Evolutionary conservation across 2,797 vertebrate genomes (phyloP).

Genomic region (Nannoperca obscura): DNA sequence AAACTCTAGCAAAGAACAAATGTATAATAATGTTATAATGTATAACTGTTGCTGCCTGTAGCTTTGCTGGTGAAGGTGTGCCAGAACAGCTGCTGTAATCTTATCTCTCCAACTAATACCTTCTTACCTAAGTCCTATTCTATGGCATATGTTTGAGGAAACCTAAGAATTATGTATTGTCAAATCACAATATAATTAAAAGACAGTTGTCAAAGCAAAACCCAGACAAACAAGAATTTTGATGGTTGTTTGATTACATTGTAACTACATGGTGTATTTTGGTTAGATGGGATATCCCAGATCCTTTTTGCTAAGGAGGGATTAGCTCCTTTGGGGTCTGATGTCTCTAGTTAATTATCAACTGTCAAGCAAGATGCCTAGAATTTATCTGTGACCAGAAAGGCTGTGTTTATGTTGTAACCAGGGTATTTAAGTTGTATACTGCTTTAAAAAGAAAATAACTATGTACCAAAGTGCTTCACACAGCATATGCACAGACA

Average conservation of each 20-base stretch:
- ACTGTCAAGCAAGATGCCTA: constrained; percentile 14
- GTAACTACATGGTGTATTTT: constrained; percentile 16
- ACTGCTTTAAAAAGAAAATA: neutral
- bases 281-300: constrained; percentile 43
- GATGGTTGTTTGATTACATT: constrained; percentile 12
- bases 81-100: constrained; percentile 3
- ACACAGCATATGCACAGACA: neutral
- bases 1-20: neutral
- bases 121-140: neutral
- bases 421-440: neutral
- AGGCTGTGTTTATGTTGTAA: constrained; percentile 2
- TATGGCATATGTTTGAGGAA: neutral
- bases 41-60: neutral
- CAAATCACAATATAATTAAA: neutral
- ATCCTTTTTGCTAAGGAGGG: constrained; percentile 43
- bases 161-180: neutral
- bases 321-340: constrained; percentile 54
- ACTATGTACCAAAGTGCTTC: neutral
- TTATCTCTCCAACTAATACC: neutral
- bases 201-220: neutral
- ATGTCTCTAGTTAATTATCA: constrained; percentile 44
- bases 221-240: neutral
- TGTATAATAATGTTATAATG: too few species aligned
- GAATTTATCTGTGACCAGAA: neutral
- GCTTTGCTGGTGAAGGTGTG: neutral